Percentiles rank a stretch among this genome's conserved stretches.
phyloP scores from a whole-genome alignment of 2,797 vertebrate species.

The Sebastiscus tertius region DNA sequence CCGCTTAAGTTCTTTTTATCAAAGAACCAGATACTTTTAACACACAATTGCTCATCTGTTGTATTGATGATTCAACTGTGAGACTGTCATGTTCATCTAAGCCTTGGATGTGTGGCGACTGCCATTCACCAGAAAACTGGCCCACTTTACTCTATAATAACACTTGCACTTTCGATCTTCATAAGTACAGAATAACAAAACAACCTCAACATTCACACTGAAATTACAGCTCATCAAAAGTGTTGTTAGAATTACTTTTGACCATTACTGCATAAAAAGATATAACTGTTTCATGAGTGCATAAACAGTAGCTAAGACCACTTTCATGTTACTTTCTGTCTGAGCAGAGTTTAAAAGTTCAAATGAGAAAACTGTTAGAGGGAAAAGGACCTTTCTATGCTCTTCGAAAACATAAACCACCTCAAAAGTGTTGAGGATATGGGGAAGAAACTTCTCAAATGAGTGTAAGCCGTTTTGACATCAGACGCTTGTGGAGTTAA shows the following conservation, averaged over 20 bases:
- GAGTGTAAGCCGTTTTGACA: constrained; percentile 49
- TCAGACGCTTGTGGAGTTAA: constrained; percentile 42
- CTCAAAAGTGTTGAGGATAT: constrained; percentile 41
- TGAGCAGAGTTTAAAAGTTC: constrained; percentile 32
- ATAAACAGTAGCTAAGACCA: not conserved
- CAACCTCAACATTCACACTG: not conserved
- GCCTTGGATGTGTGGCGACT: not conserved
- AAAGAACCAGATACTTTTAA: not conserved
- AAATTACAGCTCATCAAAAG: not conserved
- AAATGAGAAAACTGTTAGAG: not conserved
- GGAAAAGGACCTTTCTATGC: constrained; percentile 19
- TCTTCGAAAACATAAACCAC: constrained; percentile 35
- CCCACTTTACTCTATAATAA: not conserved
- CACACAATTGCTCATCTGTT: not conserved
- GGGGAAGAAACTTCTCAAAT: constrained; percentile 44
- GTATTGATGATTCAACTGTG: not conserved
- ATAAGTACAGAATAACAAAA: not conserved
- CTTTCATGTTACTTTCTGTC: not conserved
- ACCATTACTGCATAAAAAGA: not conserved
- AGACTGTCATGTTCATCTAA: not conserved
- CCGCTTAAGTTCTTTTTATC: not conserved
- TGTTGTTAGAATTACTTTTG: not conserved
- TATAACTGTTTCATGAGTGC: not conserved
- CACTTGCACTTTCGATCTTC: not conserved
- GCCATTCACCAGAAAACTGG: not conserved